Evolutionary conservation across 2,113 vertebrate genomes (phyloP).

Genomic region (Pelecanoides urinatrix): DNA sequence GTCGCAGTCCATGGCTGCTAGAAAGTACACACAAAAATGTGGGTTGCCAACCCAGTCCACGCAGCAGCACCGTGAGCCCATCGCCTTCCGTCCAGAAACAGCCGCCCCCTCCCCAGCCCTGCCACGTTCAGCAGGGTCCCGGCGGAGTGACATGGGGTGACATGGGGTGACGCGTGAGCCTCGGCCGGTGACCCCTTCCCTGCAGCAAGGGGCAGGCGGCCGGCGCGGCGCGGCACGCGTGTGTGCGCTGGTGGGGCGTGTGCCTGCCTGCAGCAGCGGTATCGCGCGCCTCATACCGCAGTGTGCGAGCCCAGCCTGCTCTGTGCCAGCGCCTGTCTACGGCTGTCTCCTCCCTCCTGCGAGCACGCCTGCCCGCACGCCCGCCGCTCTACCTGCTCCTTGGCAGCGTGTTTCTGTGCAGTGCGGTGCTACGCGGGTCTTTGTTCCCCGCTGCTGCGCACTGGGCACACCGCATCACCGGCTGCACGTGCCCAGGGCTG

Average conservation of each 20-base stretch:
- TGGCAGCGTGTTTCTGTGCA: neutral
- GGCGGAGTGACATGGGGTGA: accelerated
- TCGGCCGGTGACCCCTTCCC: neutral
- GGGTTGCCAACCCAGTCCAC: neutral
- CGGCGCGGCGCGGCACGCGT: too few species aligned
- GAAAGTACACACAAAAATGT: accelerated
- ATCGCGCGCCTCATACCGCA: neutral
- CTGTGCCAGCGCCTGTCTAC: neutral
- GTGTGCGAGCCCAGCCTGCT: neutral
- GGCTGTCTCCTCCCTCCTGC: neutral
- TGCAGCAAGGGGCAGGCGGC: neutral
- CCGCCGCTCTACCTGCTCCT: neutral
- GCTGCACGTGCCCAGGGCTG: neutral
- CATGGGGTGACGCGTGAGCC: too few species aligned
- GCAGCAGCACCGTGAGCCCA: neutral
- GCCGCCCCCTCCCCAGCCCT: accelerated
- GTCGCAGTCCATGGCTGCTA: accelerated
- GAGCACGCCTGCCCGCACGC: neutral
- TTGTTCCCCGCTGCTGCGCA: neutral
- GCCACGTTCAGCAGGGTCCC: accelerated
- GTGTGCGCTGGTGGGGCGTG: neutral
- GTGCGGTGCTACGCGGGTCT: neutral
- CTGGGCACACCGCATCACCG: neutral
- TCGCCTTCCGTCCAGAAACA: neutral
- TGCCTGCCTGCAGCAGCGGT: neutral